phyloP scores from a whole-genome alignment of 2,797 vertebrate species.

The Thunnus albacares region DNA sequence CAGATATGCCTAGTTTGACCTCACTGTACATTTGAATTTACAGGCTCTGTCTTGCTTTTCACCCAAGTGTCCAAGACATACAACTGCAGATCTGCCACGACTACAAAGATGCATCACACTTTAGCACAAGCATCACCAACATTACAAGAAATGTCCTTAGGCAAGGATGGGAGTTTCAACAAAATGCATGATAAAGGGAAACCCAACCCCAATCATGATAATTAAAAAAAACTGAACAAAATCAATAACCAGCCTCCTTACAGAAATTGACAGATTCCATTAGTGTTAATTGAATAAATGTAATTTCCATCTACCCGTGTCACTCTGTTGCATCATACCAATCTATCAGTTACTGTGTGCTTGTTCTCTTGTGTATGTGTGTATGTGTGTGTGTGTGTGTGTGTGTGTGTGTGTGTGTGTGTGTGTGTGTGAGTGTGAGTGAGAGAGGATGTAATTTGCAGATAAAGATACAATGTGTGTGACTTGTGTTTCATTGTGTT shows the following conservation, averaged over 20 bases:
- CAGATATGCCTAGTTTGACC: not conserved
- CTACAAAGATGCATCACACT: no score
- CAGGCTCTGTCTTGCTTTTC: not conserved
- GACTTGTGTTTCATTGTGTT: constrained; percentile 27
- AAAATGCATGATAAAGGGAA: constrained; percentile 48
- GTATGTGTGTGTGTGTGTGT: constrained; percentile 1
- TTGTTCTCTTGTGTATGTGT: constrained; percentile 9
- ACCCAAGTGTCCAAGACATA: not conserved
- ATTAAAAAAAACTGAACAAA: constrained; percentile 26
- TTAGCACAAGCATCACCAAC: no score
- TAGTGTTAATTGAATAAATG: constrained; percentile 67
- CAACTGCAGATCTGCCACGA: not conserved
- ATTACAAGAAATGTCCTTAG: not conserved
- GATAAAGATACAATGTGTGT: constrained; percentile 22
- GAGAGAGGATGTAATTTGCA: constrained; percentile 12
- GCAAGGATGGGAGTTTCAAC: constrained; percentile 25
- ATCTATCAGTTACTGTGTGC: constrained; percentile 38
- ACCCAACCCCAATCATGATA: constrained; percentile 38
- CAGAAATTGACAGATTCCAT: constrained; percentile 67
- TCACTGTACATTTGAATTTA: constrained; percentile 1
- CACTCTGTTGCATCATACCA: constrained; percentile 35
- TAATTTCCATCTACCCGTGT: constrained; percentile 60
- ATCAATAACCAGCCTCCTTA: constrained; percentile 56
- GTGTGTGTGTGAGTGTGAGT: not conserved
- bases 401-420: not conserved